phyloP scores from a whole-genome alignment of 2,113 vertebrate genomes.

The Rhabdornis inornatus region DNA sequence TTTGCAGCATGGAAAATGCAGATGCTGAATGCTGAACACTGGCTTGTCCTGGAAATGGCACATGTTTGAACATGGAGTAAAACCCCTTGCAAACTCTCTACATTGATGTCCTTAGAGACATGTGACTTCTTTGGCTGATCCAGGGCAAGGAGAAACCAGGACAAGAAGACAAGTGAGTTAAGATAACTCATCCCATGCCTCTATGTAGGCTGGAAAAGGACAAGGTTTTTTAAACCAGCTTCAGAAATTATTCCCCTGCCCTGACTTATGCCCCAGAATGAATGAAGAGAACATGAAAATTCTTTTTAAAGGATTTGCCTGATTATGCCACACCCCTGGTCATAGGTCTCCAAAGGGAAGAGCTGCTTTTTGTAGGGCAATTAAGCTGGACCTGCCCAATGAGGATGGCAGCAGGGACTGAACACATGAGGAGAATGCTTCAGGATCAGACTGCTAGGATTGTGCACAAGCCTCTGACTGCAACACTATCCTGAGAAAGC shows the following conservation, averaged over 20 bases:
- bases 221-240: neutral
- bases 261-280: neutral
- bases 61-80: rapidly evolving
- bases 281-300: neutral
- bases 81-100: neutral
- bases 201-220: neutral
- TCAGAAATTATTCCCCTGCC: neutral
- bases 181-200: neutral
- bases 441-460: neutral
- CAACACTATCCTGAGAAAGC: neutral
- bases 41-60: neutral
- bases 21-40: neutral
- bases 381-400: neutral
- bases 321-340: neutral
- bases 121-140: neutral
- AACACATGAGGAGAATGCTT: neutral
- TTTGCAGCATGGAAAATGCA: neutral
- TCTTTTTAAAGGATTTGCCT: neutral
- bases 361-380: neutral
- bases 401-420: neutral
- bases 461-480: neutral
- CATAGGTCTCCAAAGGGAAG: neutral
- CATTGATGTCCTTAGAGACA: rapidly evolving
- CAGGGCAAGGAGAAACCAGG: neutral
- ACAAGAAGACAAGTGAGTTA: neutral